Evolutionary conservation across 2,113 vertebrate genomes (phyloP).

Genomic region (Aplodontia rufa): DNA sequence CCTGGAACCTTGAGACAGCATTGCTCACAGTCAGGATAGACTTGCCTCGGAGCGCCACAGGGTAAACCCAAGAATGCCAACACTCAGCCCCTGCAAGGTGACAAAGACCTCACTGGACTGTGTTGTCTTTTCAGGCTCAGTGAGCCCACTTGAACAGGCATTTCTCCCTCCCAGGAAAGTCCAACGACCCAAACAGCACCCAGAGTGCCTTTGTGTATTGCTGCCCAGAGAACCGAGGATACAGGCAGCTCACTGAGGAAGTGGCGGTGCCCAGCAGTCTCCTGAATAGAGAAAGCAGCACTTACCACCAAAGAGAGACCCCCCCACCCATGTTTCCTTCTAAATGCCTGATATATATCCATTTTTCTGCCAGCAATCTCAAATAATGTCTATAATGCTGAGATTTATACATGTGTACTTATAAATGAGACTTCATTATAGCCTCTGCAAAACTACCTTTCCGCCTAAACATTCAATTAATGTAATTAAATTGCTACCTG

Average conservation of each 20-base stretch:
- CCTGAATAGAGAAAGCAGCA: neutral
- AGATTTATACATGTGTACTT: conserved; percentile 80
- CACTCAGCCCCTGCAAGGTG: neutral
- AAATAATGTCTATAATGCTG: conserved; percentile 75
- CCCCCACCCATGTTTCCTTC: conserved; percentile 47
- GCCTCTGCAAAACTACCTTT: conserved; percentile 83
- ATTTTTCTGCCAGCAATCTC: conserved; percentile 74
- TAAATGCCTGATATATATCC: conserved; percentile 32
- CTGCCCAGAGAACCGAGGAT: neutral
- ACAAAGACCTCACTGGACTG: conserved; percentile 22
- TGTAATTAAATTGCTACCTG: conserved; percentile 89
- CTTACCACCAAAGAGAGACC: neutral
- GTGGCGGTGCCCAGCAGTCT: neutral
- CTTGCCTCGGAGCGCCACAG: neutral
- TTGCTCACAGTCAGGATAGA: neutral
- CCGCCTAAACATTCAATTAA: conserved; percentile 86
- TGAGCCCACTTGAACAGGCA: neutral
- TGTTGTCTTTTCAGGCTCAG: neutral
- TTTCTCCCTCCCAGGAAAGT: conserved; percentile 29
- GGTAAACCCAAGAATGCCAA: neutral
- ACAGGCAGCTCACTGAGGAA: neutral
- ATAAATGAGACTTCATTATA: conserved; percentile 82
- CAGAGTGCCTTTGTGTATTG: neutral
- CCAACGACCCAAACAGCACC: neutral
- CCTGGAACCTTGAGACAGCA: neutral